phyloP scores from a whole-genome alignment of 1,140 invertebrate genomes.

The Babylonia areolata region DNA sequence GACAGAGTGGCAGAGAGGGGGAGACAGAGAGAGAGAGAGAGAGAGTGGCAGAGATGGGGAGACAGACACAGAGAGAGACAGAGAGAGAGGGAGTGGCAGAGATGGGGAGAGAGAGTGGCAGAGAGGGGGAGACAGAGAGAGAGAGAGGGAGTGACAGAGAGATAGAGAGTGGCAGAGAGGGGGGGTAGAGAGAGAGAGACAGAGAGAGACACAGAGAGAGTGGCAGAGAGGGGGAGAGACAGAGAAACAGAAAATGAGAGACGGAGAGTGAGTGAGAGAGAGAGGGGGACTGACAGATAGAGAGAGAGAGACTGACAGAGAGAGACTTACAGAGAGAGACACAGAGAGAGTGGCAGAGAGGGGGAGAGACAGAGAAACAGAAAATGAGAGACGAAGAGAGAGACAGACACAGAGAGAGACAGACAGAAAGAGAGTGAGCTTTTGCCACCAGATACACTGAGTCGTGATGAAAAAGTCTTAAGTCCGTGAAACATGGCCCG shows the following conservation, averaged over 20 bases:
- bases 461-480: too few relatives aligned
- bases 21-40: background rate
- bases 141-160: background rate
- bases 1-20: background rate
- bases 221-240: too few relatives aligned
- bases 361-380: background rate
- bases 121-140: background rate
- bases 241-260: too few relatives aligned
- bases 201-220: too few relatives aligned
- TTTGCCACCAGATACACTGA: too few relatives aligned
- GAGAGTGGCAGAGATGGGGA: background rate
- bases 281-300: too few relatives aligned
- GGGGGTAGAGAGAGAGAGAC: too few relatives aligned
- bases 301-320: too few relatives aligned
- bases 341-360: background rate
- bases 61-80: background rate
- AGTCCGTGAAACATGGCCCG: too few relatives aligned
- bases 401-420: background rate
- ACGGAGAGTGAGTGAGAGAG: too few relatives aligned
- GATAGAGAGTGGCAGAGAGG: background rate
- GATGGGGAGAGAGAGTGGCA: background rate
- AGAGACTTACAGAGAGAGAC: background rate
- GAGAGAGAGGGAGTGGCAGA: background rate
- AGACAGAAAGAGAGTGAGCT: background rate
- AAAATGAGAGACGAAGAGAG: background rate